Base-by-base conservation (phyloP, 2,888 invertebrate genomes). In the Dolichopus griseipennis region DNA sequence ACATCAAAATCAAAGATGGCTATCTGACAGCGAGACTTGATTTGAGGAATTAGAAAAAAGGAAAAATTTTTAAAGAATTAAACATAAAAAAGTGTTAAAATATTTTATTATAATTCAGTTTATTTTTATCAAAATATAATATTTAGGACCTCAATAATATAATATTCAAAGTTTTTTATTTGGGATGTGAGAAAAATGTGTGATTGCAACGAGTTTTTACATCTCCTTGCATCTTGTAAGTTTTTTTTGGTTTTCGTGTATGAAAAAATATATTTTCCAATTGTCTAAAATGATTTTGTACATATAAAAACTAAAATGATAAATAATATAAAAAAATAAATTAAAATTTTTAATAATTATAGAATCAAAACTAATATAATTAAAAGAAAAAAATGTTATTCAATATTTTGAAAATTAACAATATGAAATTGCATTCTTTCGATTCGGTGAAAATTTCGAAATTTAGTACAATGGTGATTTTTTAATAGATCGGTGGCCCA, bases 151-250 rank as follows among this genome's bases (percentile, higher is more conserved):
- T 52, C 15, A 12, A 12, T 15, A 52, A n/a, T 18, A n/a, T 9
- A 52, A 12, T 52, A 12, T n/a, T 18, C 15, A 52, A 52, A 52
- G 52, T 52, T 52, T 52, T 18, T 12, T 52, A 6, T 52, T 18
- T 52, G 52, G 52, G 52, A 52, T 52, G 52, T 52, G 52, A 52
- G 52, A 75, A 83, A 83, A 84, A 92, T 92, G 93, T 95, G 95
- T 89, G 95, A 95, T 89, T 95, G 95, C 86, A 90, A 91, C 81
- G 94, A 95, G 84, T 92, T 95, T 86, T 88, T 93, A 83, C 91
- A 92, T 85, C 89, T 95, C 83, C 88, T 95, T 82, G 88, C 92
- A 80, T 87, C 88, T 78, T 90, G 91, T 91, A 87, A 89, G 90
- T 84, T 67, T 41, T 20, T n/a, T 52, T 62, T 61, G 65, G n/a